Percentiles rank a stretch among this genome's conserved stretches.
phyloP scores from a whole-genome alignment of 2,113 vertebrate species.

The Passer montanus region DNA sequence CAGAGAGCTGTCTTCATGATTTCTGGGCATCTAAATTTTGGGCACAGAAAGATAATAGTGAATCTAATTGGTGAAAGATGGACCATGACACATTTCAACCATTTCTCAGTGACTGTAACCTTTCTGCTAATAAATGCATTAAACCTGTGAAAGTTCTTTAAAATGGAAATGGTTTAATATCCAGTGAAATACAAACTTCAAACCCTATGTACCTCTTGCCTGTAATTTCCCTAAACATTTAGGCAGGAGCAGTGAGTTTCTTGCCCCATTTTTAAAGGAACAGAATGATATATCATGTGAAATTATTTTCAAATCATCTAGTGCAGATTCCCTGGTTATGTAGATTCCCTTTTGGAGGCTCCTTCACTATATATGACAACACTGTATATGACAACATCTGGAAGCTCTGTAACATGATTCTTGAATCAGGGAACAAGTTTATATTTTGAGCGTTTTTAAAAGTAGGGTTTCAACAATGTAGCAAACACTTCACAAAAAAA shows the following conservation, averaged over 20 bases:
- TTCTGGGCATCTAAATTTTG: not conserved
- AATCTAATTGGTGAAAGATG: not conserved
- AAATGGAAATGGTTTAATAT: not conserved
- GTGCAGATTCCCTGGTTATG: not conserved
- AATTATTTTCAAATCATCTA: not conserved
- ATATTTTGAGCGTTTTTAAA: not conserved
- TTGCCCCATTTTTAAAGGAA: not conserved
- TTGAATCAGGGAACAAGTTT: not conserved
- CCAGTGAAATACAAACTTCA: not conserved
- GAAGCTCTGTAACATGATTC: not conserved
- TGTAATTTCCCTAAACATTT: not conserved
- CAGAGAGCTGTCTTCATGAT: not conserved
- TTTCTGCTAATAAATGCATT: not conserved
- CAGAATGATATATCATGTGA: not conserved
- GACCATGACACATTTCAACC: not conserved
- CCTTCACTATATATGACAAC: not conserved
- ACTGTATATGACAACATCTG: not conserved
- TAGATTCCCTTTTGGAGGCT: not conserved
- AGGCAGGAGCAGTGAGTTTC: not conserved
- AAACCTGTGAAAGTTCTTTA: not conserved
- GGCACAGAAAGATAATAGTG: not conserved
- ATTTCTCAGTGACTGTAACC: not conserved
- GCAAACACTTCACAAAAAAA: not conserved
- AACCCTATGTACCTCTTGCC: not conserved
- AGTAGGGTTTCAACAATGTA: not conserved